Conservation (phyloP, 2,797 vertebrate species). For the Amazonetta brasiliensis region DNA sequence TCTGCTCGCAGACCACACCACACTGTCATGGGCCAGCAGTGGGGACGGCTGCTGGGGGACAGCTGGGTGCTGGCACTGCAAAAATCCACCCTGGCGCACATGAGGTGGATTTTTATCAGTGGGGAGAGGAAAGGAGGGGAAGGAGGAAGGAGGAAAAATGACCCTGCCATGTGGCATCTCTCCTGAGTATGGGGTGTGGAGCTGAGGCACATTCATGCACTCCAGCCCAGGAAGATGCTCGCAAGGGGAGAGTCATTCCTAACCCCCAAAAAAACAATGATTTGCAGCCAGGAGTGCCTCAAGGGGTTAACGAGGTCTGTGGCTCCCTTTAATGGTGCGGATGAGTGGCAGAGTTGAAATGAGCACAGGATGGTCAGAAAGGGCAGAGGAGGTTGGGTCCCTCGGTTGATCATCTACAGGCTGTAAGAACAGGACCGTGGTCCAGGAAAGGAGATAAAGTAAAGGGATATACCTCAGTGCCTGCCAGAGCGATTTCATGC, state of each 20-base stretch:
- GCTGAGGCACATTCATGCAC: background rate
- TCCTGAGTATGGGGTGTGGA: background rate
- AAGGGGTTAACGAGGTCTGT: background rate
- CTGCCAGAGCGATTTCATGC: background rate
- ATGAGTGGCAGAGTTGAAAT: background rate
- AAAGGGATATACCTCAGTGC: background rate
- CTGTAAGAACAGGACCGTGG: background rate
- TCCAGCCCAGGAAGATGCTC: background rate
- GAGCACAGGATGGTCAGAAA: background rate
- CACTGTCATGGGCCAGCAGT: rapidly evolving
- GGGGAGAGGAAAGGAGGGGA: too few species aligned
- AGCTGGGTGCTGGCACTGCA: background rate
- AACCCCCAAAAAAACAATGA: background rate
- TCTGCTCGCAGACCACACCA: background rate
- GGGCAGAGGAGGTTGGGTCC: background rate
- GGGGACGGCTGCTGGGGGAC: background rate
- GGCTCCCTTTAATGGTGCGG: background rate
- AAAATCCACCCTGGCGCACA: rapidly evolving
- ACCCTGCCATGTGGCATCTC: rapidly evolving
- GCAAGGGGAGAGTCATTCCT: background rate
- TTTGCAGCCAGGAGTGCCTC: background rate
- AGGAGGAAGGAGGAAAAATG: background rate
- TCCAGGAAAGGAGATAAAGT: background rate
- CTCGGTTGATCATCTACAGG: background rate
- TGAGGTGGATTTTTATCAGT: background rate